Evolutionary conservation across 2,113 vertebrate genomes (phyloP), one percentile per base, ranked within the genome.

Genomic region (Paratilapia polleni): DNA sequence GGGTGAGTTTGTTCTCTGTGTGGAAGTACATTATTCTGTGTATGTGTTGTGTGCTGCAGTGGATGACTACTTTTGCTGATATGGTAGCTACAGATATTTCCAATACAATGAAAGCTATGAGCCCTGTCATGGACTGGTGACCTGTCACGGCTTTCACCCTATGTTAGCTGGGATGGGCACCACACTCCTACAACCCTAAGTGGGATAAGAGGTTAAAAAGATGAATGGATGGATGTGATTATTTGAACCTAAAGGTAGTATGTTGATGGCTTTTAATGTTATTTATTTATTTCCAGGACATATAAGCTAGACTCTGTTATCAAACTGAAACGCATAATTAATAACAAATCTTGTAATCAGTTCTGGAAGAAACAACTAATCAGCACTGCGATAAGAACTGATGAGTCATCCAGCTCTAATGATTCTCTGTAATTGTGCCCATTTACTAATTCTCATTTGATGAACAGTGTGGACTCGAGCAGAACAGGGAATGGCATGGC

Each of bases 341-440:
- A 41, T 66, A 34, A 77, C 31, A 61, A 9, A 77, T 81, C 60
- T 89, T 85, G 49, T 61, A 68, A 89, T 86, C 88, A 86, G 66
- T 90, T 59, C 57, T 59, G 60, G 63, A 89, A 88, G 49, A 82
- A 90, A 87, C 57, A 84, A 61, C 81, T 85, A 86, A 87, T 94
- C 82, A 85, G 84, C 47, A 68, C 63, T 63, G 43, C 85, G 68
- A 92, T 87, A 54, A 80, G 78, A 85, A 88, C 36, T 77, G 76
- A 64, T 87, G 82, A 88, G 52, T 89, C 85, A 81, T 80, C 59
- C 47, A 62, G 54, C 28, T 28, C 31, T 56, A 52, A 80, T 86
- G 74, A 87, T 86, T 89, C 77, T 75, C 77, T 86, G 77, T 68
- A 36, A 59, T 70, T 90, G 59, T 84, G 74, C 59, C 54, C 15